Percentiles rank a stretch among this genome's conserved stretches.
Conservation (phyloP, 2,113 vertebrate species). For the Thalassoma bifasciatum region DNA sequence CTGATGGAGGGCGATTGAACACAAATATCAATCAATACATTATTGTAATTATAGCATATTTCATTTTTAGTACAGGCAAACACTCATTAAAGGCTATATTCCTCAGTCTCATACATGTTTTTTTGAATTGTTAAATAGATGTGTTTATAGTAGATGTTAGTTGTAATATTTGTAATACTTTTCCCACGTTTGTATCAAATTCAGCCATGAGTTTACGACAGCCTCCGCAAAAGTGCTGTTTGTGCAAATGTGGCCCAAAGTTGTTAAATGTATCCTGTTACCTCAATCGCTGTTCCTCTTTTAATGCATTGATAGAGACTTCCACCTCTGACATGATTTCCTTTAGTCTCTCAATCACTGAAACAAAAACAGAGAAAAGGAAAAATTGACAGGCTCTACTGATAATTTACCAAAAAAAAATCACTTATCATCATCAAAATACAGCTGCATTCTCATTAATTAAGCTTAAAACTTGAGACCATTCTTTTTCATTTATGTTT, state of each 20-base stretch:
- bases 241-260: background rate
- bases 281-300: constrained; percentile 88
- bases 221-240: too few relatives aligned
- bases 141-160: too few relatives aligned
- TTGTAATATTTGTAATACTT: background rate
- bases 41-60: background rate
- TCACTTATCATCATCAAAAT: background rate
- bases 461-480: background rate
- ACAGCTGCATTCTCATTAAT: background rate
- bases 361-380: constrained; percentile 32
- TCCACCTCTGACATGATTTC: constrained; percentile 93
- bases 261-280: constrained; percentile 67
- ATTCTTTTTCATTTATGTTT: too few relatives aligned
- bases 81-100: background rate
- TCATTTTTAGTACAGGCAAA: background rate
- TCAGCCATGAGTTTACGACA: too few relatives aligned
- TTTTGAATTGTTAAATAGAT: too few relatives aligned
- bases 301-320: constrained; percentile 87
- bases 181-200: background rate
- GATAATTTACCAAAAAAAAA: background rate
- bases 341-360: constrained; percentile 91
- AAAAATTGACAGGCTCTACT: constrained; percentile 24
- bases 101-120: too few relatives aligned
- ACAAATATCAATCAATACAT: background rate
- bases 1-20: constrained; percentile 72